These are phyloP conservation scores for Drosophila multiciliata DNA, from an alignment of 2,888 invertebrate genomes.

Conservation along the genomic window DNA sequence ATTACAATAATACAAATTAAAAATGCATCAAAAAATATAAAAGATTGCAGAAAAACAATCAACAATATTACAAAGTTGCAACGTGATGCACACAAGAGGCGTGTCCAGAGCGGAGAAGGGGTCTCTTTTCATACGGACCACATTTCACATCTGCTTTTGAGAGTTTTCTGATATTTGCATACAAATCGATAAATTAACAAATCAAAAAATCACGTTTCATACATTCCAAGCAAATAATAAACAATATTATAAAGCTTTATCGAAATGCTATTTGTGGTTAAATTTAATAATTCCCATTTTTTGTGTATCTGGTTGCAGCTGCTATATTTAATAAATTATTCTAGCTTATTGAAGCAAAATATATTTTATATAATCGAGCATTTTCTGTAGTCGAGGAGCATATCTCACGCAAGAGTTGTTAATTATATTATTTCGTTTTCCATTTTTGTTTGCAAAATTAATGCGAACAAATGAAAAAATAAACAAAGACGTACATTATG, in stretches of 20 bases:
- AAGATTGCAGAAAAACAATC: conserved; percentile 25
- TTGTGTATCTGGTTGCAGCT: neutral
- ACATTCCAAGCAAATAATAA: neutral
- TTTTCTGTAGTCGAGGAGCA: conserved; percentile 10
- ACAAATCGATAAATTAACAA: neutral
- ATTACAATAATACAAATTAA: neutral
- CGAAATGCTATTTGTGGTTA: neutral
- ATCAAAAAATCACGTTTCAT: neutral
- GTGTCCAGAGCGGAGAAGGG: neutral
- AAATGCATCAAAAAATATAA: conserved; percentile 9
- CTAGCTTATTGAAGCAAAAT: neutral
- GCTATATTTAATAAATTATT: neutral
- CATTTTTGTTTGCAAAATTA: conserved; percentile 45
- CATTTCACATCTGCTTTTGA: too few species aligned
- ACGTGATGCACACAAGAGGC: neutral
- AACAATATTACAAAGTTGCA: neutral
- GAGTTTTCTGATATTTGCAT: neutral
- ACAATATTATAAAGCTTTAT: neutral
- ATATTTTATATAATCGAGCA: neutral
- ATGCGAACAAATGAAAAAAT: conserved; percentile 41
- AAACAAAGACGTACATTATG: conserved; percentile 35
- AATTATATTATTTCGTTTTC: neutral
- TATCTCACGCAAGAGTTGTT: neutral
- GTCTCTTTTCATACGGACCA: neutral
- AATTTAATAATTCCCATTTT: neutral